Percentiles rank a stretch among this genome's conserved stretches.
Conservation (phyloP, 2,888 invertebrate genomes). For the Panopea generosa region DNA sequence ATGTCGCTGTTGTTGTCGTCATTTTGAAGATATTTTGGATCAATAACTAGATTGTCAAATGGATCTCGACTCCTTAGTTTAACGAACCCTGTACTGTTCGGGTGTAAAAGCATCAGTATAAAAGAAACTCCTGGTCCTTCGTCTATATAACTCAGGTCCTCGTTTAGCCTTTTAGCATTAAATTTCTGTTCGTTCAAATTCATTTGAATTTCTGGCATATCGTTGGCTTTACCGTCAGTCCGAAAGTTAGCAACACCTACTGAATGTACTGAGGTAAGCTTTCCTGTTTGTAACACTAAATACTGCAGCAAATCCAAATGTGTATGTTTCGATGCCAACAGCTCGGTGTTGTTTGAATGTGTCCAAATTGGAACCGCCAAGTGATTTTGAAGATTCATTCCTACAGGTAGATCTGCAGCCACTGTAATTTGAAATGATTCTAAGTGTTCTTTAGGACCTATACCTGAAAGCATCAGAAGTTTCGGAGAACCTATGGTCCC, state of each 20-base stretch:
- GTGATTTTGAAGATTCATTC: conserved; percentile 79
- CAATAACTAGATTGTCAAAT: conserved; percentile 91
- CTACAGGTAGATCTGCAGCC: conserved; percentile 79
- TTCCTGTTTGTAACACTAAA: conserved; percentile 28
- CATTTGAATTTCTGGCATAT: conserved; percentile 35
- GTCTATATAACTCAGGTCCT: conserved; percentile 1
- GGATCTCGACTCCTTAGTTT: conserved; percentile 91
- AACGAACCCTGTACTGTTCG: conserved; percentile 92
- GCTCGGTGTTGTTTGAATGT: neutral
- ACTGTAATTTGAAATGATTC: conserved; percentile 77
- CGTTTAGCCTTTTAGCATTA: neutral
- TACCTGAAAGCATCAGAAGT: conserved; percentile 82
- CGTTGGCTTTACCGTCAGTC: neutral
- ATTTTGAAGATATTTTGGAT: conserved; percentile 94
- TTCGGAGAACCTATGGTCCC: conserved; percentile 83
- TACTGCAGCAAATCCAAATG: conserved; percentile 10
- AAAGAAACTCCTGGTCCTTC: conserved; percentile 22
- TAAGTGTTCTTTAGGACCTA: conserved; percentile 82
- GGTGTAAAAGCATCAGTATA: conserved; percentile 74
- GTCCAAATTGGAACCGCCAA: conserved; percentile 34
- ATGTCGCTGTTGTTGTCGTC: conserved; percentile 46
- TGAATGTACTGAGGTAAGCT: conserved; percentile 5
- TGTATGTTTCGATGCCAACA: neutral
- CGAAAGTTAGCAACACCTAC: conserved; percentile 18
- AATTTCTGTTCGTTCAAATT: conserved; percentile 14